Evolutionary conservation across 1,140 invertebrate genomes (phyloP), one percentile per base, ranked within the genome.

Genomic region (Plectrocnemia conspersa): DNA sequence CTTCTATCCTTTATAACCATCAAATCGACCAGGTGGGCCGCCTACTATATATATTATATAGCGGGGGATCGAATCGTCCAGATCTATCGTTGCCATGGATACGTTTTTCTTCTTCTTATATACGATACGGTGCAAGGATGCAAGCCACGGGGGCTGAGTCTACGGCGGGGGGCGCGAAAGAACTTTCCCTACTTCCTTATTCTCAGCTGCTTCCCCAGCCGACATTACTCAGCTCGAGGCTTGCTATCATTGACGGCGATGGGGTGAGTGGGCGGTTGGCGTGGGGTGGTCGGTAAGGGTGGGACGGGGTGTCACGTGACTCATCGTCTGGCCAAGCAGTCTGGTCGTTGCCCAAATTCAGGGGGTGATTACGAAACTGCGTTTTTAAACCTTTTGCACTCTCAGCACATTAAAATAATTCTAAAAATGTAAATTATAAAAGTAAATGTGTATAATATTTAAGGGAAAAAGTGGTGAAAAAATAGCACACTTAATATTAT

Each of bases 251-350:
- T 52, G 49, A 40, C 49, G 49, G 49, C 21, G 15, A 13, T 19
- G 38, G 52, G 38, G 22, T 6, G 35, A 13, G 49, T 13, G 35
- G 49, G 22, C 25, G 45, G 35, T 49, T 32, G 32, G 47, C 9
- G 36, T 6, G 11, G 16, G 36, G 36, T 13, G 36, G n/a, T n/a
- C 11, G 13, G 33, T n/a, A 13, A 29, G 32, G 32, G 52, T 24
- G 5, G 27, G 5, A 24, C 19, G 3, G 21, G 35, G 46, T 13
- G 44, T 44, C 54, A 56, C 47, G 46, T 56, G 54, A 56, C 55
- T 57, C 55, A 57, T 48, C 48, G 55, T 57, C 55, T 57, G 32
- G 48, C 55, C 55, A 45, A 47, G 47, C 48, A 38, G 54, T 57
- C 55, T 57, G 42, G 48, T 24, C 19, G 33, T 50, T 47, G 44